Conservation (phyloP, 2,797 vertebrate species). For the Varecia variegata region DNA sequence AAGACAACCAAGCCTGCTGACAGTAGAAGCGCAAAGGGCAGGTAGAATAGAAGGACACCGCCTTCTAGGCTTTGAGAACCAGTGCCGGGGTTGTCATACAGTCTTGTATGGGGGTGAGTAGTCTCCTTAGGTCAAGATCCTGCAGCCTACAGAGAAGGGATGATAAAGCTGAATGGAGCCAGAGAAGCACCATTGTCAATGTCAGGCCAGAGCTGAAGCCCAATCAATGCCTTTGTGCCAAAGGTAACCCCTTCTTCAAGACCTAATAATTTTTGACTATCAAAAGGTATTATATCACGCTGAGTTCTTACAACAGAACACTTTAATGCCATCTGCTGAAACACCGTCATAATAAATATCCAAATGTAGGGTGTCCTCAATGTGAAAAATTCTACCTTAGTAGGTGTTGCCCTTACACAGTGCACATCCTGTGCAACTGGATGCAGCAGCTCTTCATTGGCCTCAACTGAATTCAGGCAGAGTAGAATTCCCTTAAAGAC, state of each 20-base stretch:
- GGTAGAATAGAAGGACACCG: neutral
- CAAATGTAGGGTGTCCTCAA: neutral
- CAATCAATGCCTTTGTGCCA: neutral
- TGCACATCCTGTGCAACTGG: neutral
- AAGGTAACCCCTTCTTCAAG: neutral
- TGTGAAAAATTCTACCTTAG: neutral
- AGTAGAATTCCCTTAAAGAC: neutral
- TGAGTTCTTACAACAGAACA: neutral
- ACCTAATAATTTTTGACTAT: neutral
- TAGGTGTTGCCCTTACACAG: neutral
- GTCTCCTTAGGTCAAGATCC: neutral
- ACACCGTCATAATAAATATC: neutral
- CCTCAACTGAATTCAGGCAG: neutral
- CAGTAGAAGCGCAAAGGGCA: neutral
- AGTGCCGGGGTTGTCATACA: too few species aligned
- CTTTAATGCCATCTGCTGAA: neutral
- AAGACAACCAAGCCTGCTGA: neutral
- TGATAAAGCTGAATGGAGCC: neutral
- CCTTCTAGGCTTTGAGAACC: neutral
- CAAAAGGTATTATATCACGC: neutral
- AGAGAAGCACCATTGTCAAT: accelerated
- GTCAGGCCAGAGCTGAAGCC: neutral
- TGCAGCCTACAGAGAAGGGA: neutral
- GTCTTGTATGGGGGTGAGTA: neutral
- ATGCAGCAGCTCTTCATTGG: neutral